Percentiles rank a stretch among this genome's conserved stretches.
Evolutionary conservation across 2,888 invertebrate genomes (phyloP).

Genomic region (Athalia rosae): DNA sequence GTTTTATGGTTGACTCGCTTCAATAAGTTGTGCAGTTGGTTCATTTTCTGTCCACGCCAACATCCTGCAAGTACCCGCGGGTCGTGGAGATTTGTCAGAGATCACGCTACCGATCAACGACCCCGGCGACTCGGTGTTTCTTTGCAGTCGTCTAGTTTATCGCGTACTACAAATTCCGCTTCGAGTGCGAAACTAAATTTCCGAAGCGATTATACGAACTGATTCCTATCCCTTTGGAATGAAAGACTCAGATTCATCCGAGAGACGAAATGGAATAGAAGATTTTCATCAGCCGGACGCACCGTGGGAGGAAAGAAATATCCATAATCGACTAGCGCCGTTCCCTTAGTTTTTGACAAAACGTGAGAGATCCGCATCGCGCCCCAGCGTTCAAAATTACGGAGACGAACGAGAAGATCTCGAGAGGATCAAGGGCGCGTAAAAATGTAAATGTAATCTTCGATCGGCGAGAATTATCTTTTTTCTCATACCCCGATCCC

Average conservation of each 20-base stretch:
- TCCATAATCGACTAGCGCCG: too few relatives aligned
- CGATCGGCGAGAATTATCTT: not conserved
- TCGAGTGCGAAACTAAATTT: conserved; percentile 7
- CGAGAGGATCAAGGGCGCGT: not conserved
- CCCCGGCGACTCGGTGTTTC: not conserved
- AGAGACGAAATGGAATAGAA: not conserved
- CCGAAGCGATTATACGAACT: conserved; percentile 5
- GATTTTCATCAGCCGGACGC: not conserved
- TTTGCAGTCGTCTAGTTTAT: too few relatives aligned
- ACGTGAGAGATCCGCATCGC: too few relatives aligned
- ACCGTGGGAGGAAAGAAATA: too few relatives aligned
- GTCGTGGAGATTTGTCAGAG: conserved; percentile 17
- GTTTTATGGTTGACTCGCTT: conserved; percentile 11
- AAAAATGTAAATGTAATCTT: conserved; percentile 1
- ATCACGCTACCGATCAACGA: conserved; percentile 31
- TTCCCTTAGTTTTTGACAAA: too few relatives aligned
- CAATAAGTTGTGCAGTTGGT: conserved; percentile 21
- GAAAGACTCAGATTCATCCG: too few relatives aligned
- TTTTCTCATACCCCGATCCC: not conserved
- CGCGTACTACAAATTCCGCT: not conserved
- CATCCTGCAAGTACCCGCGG: not conserved
- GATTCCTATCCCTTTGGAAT: too few relatives aligned
- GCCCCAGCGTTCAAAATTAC: not conserved
- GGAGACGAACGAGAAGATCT: conserved; percentile 9
- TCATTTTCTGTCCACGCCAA: not conserved